Evolutionary conservation across 2,113 vertebrate species (phyloP).

Genomic region (Halcyon senegalensis): DNA sequence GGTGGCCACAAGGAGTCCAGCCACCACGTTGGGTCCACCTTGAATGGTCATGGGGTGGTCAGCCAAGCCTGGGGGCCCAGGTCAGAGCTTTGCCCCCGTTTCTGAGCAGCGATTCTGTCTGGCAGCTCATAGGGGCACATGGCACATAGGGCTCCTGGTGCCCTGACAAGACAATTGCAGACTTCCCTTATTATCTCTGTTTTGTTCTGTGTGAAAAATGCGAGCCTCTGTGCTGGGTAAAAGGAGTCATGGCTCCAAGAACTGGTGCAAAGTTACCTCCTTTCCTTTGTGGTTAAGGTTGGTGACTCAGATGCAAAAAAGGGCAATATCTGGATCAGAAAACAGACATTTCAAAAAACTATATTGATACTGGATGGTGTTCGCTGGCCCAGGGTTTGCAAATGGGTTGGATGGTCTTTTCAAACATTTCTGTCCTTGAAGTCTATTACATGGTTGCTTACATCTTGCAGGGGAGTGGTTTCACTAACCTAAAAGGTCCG

Average conservation of each 20-base stretch:
- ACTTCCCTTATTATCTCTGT: not conserved
- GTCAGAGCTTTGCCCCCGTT: rapidly evolving
- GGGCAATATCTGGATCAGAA: not conserved
- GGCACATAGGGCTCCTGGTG: not conserved
- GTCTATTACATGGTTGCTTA: not conserved
- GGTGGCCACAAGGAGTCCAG: not conserved
- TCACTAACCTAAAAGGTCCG: not conserved
- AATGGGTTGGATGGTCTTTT: not conserved
- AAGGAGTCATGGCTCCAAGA: not conserved
- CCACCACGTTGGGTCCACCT: rapidly evolving
- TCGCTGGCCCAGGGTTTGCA: not conserved
- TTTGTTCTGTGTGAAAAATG: not conserved
- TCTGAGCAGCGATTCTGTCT: rapidly evolving
- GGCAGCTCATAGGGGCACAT: rapidly evolving
- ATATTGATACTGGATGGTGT: not conserved
- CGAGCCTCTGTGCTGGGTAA: not conserved
- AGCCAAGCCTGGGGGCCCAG: too few relatives aligned
- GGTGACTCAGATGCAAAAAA: not conserved
- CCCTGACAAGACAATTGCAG: not conserved
- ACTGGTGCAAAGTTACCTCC: not conserved
- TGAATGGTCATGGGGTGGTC: not conserved
- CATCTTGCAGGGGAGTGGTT: not conserved
- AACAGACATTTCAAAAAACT: not conserved
- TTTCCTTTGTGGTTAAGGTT: not conserved
- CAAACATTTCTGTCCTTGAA: not conserved